Evolutionary conservation across 35 echinoderm and acorn worm genomes (phyloP), one percentile per base, ranked within the genome.

Genomic region (Heliocidaris erythrogramma): DNA sequence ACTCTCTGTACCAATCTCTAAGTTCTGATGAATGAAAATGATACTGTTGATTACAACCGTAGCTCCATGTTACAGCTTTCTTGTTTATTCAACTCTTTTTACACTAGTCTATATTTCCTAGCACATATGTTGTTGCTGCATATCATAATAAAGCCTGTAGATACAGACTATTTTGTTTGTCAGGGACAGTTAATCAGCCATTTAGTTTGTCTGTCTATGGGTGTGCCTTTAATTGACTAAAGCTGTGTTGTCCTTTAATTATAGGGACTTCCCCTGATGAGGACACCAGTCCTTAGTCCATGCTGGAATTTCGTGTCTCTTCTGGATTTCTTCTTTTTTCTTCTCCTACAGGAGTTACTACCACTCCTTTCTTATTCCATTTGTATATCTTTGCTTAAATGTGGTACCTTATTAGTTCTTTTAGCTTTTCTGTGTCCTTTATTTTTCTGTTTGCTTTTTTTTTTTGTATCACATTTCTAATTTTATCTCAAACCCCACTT

Each of bases 191-290:
- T 78, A 0, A 78, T 78, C 65, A 78, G 5, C 7, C 27, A 78
- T 17, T 78, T 6, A 78, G 14, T 78, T n/a, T 27, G 65, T 78
- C 27, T 18, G 7, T 78, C 65, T 27, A 6, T 78, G 65, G 87
- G 31, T 48, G 47, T 47, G 47, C 87, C 87, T 89, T 89, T 89
- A 89, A 89, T 89, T 42, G 31, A 21, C 87, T 32, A 30, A 47
- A 24, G 47, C 30, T 89, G 13, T 35, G 87, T 89, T 89, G 87
- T 32, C 87, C 87, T 89, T 89, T 89, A 89, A 89, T 89, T 32
- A 32, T 32, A 48, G 87, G 87, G 31, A 89, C 87, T 89, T 89
- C 87, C 87, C 87, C 47, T 89, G 30, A 89, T 89, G 87, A 89
- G 87, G 87, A 32, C 87, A 89, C 31, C 87, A 89, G 87, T n/a